phyloP scores from a whole-genome alignment of 2,113 vertebrate genomes.

The Apodemus speciosus region DNA sequence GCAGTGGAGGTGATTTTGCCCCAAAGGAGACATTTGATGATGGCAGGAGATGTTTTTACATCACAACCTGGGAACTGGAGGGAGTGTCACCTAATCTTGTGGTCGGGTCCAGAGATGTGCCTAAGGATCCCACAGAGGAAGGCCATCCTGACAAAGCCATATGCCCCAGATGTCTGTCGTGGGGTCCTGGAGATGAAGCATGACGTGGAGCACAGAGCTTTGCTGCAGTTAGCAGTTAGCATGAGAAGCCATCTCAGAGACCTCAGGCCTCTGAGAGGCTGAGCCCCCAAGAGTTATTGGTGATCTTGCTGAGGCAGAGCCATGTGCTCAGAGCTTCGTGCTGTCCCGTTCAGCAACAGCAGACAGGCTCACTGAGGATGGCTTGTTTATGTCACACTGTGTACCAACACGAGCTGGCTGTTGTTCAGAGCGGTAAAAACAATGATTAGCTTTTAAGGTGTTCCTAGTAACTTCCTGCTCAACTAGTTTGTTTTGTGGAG shows the following conservation, averaged over 20 bases:
- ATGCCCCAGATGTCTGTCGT: fast-evolving
- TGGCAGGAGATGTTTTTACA: not conserved
- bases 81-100: not conserved
- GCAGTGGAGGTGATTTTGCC: not conserved
- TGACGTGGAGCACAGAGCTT: not conserved
- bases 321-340: not conserved
- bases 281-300: not conserved
- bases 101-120: not conserved
- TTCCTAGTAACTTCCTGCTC: slow-evolving; percentile 78
- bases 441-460: slow-evolving; percentile 73
- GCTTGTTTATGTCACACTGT: slow-evolving; percentile 48
- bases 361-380: not conserved
- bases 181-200: not conserved
- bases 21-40: not conserved
- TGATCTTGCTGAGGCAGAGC: not conserved
- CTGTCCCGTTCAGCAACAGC: not conserved
- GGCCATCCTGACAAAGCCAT: not conserved
- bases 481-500: slow-evolving; percentile 59
- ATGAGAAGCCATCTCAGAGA: not conserved
- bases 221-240: not conserved
- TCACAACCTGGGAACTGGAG: not conserved
- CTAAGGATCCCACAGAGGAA: not conserved
- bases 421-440: slow-evolving; percentile 60
- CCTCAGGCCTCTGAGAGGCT: not conserved
- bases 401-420: slow-evolving; percentile 34